Conservation (phyloP, 2,113 vertebrate genomes). For the Uropsilus gracilis region DNA sequence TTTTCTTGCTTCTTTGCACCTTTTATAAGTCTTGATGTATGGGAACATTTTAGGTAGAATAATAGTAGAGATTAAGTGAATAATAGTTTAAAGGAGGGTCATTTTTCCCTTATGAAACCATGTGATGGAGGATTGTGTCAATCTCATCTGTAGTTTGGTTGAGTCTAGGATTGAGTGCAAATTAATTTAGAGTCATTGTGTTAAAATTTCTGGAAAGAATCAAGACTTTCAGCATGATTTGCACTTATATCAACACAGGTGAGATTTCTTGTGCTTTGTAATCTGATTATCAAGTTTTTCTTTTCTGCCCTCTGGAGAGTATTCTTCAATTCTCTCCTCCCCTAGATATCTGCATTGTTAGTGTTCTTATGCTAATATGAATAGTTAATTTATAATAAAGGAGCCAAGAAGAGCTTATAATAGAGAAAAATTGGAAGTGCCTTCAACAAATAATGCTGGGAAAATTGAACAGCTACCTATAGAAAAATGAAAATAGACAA, state of each 20-base stretch:
- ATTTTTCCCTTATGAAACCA: not conserved
- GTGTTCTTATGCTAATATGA: not conserved
- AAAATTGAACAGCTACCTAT: too few species aligned
- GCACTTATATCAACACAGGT: not conserved
- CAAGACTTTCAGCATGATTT: not conserved
- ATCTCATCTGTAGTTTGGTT: not conserved
- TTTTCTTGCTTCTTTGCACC: not conserved
- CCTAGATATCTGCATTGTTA: not conserved
- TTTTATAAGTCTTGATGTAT: constrained; percentile 3
- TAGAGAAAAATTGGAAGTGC: too few species aligned
- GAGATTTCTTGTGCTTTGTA: not conserved
- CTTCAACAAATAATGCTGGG: too few species aligned
- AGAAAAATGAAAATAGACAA: too few species aligned
- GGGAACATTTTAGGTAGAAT: not conserved
- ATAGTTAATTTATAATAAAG: too few species aligned
- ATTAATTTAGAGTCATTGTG: not conserved
- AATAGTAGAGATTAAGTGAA: not conserved
- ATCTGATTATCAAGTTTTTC: not conserved
- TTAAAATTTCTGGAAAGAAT: not conserved
- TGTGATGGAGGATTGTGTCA: not conserved
- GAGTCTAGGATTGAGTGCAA: not conserved
- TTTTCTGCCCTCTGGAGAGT: not conserved
- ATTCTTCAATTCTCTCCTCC: not conserved
- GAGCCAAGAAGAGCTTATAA: too few species aligned
- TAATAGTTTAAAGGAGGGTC: not conserved